Evolutionary conservation across 2,113 vertebrate species (phyloP).

Genomic region (Hypocryptadius cinnamomeus): DNA sequence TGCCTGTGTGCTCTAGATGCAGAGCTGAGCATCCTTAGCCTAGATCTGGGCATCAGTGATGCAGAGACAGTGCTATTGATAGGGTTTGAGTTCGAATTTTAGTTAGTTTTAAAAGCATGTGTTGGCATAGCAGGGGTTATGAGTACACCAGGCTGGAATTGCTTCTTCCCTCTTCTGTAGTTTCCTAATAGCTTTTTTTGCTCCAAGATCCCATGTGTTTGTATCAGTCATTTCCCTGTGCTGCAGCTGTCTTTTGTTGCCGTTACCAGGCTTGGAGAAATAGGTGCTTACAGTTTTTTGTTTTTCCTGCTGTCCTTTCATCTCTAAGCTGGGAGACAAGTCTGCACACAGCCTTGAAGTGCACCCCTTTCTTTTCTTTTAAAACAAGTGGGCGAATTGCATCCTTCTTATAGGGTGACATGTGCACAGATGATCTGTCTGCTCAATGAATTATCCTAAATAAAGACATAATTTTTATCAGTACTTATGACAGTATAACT

Average conservation of each 20-base stretch:
- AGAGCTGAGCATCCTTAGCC: not conserved
- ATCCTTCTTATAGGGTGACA: not conserved
- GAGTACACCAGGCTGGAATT: not conserved
- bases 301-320: not conserved
- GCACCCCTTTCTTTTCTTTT: not conserved
- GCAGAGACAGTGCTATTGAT: not conserved
- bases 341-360: not conserved
- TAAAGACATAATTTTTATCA: not conserved
- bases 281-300: accelerated
- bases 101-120: not conserved
- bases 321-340: not conserved
- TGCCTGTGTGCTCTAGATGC: not conserved
- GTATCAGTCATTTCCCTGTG: not conserved
- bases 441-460: not conserved
- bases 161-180: not conserved
- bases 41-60: not conserved
- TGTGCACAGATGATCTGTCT: not conserved
- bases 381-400: accelerated
- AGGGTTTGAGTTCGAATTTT: not conserved
- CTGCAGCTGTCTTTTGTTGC: not conserved
- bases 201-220: accelerated
- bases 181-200: not conserved
- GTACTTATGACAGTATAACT: not conserved
- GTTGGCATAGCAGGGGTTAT: not conserved
- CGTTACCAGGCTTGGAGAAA: not conserved